A percentile compares a stretch with the other conserved stretches of the same genome.
Conservation (phyloP, 2,113 vertebrate species). For the Taxidea taxus region DNA sequence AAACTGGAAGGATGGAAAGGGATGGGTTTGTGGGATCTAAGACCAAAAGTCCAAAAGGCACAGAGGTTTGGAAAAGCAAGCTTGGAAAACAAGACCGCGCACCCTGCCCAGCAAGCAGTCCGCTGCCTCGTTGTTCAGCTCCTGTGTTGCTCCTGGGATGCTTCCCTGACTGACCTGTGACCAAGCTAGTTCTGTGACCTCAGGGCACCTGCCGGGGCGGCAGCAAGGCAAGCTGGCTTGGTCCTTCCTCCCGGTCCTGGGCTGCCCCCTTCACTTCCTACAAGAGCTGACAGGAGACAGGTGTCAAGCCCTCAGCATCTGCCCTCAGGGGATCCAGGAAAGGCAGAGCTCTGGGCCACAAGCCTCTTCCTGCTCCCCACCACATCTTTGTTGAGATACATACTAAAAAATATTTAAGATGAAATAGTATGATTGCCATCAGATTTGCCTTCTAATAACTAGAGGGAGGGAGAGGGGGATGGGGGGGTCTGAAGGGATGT, state of each 20-base stretch:
- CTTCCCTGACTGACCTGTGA: fast-evolving
- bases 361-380: fast-evolving
- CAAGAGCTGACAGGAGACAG: neutral
- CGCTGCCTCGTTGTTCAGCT: fast-evolving
- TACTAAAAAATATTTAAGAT: too few relatives aligned
- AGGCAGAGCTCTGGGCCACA: neutral
- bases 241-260: neutral
- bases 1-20: neutral
- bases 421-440: fast-evolving
- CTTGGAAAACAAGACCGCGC: fast-evolving
- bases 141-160: fast-evolving
- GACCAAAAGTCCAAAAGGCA: fast-evolving
- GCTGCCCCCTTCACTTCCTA: too few relatives aligned
- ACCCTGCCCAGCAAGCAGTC: fast-evolving
- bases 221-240: neutral
- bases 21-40: fast-evolving
- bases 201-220: fast-evolving
- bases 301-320: fast-evolving
- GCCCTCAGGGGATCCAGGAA: neutral
- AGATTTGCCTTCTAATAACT: neutral
- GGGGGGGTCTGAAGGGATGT: fast-evolving
- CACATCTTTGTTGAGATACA: fast-evolving
- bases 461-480: fast-evolving
- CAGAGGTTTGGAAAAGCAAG: too few relatives aligned
- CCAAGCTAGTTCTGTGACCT: fast-evolving